Evolutionary conservation across 2,797 vertebrate species (phyloP).

Genomic region (Alcedo quadribrachys): DNA sequence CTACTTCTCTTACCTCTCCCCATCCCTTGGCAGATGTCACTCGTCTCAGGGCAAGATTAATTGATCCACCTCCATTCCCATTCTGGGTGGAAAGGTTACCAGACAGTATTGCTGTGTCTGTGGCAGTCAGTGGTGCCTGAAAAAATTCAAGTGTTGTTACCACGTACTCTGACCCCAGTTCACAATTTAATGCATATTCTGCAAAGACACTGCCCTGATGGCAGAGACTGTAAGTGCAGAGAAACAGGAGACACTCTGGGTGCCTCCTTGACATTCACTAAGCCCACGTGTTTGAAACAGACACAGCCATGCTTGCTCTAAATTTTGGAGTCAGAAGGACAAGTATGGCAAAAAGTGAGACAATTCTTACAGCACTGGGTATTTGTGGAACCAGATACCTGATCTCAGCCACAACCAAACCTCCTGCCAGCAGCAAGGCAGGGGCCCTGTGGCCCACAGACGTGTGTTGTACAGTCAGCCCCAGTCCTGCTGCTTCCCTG

Average conservation of each 20-base stretch:
- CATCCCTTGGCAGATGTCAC: constrained; percentile 95
- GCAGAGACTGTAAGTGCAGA: neutral
- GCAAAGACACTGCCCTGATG: neutral
- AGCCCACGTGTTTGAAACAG: neutral
- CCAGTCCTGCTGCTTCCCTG: neutral
- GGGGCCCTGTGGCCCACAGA: neutral
- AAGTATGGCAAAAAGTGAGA: neutral
- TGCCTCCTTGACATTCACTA: neutral
- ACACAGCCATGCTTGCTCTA: neutral
- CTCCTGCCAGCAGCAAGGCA: neutral
- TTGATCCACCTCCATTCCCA: constrained; percentile 93
- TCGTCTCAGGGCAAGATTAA: constrained; percentile 90
- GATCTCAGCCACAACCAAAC: neutral
- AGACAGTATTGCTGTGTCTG: constrained; percentile 94
- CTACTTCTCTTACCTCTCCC: constrained; percentile 87
- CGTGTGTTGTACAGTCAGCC: neutral
- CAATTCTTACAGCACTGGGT: neutral
- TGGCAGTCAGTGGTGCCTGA: constrained; percentile 93
- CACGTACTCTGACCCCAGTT: neutral
- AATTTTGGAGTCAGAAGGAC: neutral
- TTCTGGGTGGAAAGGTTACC: constrained; percentile 99
- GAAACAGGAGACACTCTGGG: neutral
- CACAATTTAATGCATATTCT: neutral
- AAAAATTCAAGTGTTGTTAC: neutral
- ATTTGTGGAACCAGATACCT: neutral